Evolutionary conservation across 1,140 invertebrate genomes (phyloP), one percentile per base, ranked within the genome.

Genomic region (Geopemphigus sp.): DNA sequence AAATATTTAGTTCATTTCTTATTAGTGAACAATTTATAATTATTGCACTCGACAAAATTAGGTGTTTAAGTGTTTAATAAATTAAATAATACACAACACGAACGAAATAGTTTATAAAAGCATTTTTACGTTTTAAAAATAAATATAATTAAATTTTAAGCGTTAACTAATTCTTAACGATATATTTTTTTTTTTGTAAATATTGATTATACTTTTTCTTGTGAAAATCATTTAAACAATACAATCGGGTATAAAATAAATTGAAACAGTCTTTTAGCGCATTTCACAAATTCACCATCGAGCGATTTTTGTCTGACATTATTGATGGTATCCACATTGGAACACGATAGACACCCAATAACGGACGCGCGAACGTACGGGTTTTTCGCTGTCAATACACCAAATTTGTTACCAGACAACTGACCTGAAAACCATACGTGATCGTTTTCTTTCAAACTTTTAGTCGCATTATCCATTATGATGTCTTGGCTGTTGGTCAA

Each of bases 161-260:
- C 54, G 26, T 32, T 72, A 72, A 72, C 50, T 72, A 72, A 29
- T 54, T 53, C n/a, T 32, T 63, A 32, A 39, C 19, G 29, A 63
- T 32, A n/a, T n/a, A n/a, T n/a, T n/a, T n/a, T n/a, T n/a, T n/a
- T n/a, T 47, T 59, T 76, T 57, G 53, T 74, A 74, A 19, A 70
- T 39, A 39, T 5, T 50, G 47, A 50, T 53, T 26, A 26, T 54
- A 29, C 29, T 53, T 29, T 26, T n/a, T 17, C 24, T 50, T 17
- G 8, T 12, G 3, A 50, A 54, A 10, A 72, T 72, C 17, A 72
- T 63, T 78, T 78, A n/a, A 78, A 78, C 29, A 78, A 63, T 26
- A 78, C 45, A 61, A 78, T 78, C n/a, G 74, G 74, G 61, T 63
- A 78, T n/a, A 78, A 78, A 78, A 78, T 78, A 6, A 78, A 78